Evolutionary conservation across 2,113 vertebrate species (phyloP), one percentile per base, ranked within the genome.

Genomic region (Gallinago media): DNA sequence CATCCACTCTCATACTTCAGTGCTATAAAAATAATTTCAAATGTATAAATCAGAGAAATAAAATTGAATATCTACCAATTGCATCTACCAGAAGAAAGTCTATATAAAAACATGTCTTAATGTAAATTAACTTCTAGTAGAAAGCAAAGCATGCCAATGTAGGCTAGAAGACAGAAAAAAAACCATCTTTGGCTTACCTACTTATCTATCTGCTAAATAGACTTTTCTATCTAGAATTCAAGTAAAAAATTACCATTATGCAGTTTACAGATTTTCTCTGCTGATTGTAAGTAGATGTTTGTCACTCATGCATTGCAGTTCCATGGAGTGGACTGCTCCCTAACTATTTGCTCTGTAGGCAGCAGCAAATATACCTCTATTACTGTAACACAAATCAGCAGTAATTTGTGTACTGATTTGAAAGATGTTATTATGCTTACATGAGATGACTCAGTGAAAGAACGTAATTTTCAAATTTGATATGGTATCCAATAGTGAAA

Each of bases 341-440:
- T 78, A 52, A 47, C 50, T 91, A n/a, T 77, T 91, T 96, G 44
- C 75, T 85, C 58, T 61, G 67, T 44, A 68, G 56, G 66, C 49
- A 92, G 67, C 40, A 87, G 56, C 92, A 92, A 94, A 94, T 67
- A 50, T 2, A 59, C 26, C 77, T 67, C 36, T 56, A 44, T 62
- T 70, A 66, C 34, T 22, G 1, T 16, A 92, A 86, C 2, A 22
- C 49, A 94, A 95, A 96, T 90, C 75, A 95, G 78, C 65, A 74
- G 55, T 82, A 93, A 89, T 94, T 82, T 74, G 6, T 82, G 31
- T 91, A 71, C 25, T 81, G 73, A 80, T 50, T 93, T 89, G 89
- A 85, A 74, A 92, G 9, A 89, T 58, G 94, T 94, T 88, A 89
- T 89, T 96, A 50, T 96, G 73, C 54, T 93, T 46, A 5, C 73